These are phyloP conservation scores for Thereuonema tuberculata DNA, from an alignment of 1,140 invertebrate species.

Conservation along the genomic window DNA sequence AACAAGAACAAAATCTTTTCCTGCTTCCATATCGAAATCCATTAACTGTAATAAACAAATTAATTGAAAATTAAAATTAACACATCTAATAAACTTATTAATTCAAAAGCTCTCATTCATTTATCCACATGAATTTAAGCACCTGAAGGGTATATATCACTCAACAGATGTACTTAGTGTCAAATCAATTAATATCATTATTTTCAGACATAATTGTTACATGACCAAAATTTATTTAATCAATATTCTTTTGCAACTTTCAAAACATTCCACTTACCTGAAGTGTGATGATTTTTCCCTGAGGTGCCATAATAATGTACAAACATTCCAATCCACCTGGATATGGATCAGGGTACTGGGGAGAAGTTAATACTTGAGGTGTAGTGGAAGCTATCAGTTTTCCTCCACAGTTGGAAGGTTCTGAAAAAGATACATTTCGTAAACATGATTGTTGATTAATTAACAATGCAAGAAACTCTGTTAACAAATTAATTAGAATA, in stretches of 20 bases:
- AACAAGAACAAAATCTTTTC: slow-evolving; percentile 72
- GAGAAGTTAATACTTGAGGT: slow-evolving; percentile 67
- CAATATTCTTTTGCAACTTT: neutral
- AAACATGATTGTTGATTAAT: slow-evolving; percentile 83
- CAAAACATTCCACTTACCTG: slow-evolving; percentile 48
- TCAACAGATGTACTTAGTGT: too few species aligned
- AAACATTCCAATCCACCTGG: slow-evolving; percentile 88
- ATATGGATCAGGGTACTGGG: slow-evolving; percentile 81
- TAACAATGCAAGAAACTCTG: slow-evolving; percentile 14
- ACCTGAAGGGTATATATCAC: too few species aligned
- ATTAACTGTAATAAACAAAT: slow-evolving; percentile 44
- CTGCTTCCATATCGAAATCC: slow-evolving; percentile 72
- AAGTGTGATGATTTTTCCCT: slow-evolving; percentile 70
- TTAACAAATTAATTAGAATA: neutral
- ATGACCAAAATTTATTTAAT: slow-evolving; percentile 20
- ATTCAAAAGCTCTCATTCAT: too few species aligned
- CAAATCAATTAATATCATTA: too few species aligned
- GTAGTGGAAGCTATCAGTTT: slow-evolving; percentile 64
- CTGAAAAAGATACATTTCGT: slow-evolving; percentile 38
- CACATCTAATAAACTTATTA: too few species aligned
- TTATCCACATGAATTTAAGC: too few species aligned
- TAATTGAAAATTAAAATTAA: neutral
- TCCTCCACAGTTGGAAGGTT: slow-evolving; percentile 77
- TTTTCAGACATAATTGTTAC: too few species aligned
- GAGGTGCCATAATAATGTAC: slow-evolving; percentile 76